Conservation (phyloP, 2,797 vertebrate genomes). For the Ambastaia sidthimunki region DNA sequence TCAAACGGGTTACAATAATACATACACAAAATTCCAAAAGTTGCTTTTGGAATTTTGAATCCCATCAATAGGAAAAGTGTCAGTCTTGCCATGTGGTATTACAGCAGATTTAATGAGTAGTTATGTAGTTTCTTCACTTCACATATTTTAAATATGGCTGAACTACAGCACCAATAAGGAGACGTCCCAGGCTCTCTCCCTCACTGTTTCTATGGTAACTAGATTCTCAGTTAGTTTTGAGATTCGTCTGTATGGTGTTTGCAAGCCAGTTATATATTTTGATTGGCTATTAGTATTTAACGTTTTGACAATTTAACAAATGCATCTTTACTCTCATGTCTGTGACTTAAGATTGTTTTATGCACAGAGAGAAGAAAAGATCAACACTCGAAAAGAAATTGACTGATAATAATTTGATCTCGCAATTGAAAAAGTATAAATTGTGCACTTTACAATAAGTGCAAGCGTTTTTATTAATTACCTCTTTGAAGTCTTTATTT, state of each 20-base stretch:
- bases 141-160: slow-evolving; percentile 28
- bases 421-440: not conserved
- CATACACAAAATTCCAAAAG: too few relatives aligned
- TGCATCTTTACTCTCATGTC: slow-evolving; percentile 6
- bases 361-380: not conserved
- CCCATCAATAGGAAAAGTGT: slow-evolving; percentile 23
- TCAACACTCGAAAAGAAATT: not conserved
- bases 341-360: slow-evolving; percentile 10
- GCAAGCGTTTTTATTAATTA: not conserved
- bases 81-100: slow-evolving; percentile 23
- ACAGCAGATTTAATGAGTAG: slow-evolving; percentile 35
- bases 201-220: slow-evolving; percentile 41
- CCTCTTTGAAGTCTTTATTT: not conserved
- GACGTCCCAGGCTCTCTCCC: slow-evolving; percentile 32
- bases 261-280: slow-evolving; percentile 32
- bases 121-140: slow-evolving; percentile 33
- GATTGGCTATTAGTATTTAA: slow-evolving; percentile 32
- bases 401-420: slow-evolving; percentile 18
- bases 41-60: slow-evolving; percentile 36
- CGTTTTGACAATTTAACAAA: slow-evolving; percentile 20
- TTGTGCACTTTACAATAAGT: not conserved
- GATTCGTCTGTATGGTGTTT: slow-evolving; percentile 14
- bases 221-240: slow-evolving; percentile 15
- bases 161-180: slow-evolving; percentile 22
- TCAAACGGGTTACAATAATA: slow-evolving; percentile 68